Percentiles rank a stretch among this genome's conserved stretches.
These are phyloP conservation scores for Oreohelix idahoensis DNA, from an alignment of 1,140 invertebrate genomes.

Conservation along the genomic window DNA sequence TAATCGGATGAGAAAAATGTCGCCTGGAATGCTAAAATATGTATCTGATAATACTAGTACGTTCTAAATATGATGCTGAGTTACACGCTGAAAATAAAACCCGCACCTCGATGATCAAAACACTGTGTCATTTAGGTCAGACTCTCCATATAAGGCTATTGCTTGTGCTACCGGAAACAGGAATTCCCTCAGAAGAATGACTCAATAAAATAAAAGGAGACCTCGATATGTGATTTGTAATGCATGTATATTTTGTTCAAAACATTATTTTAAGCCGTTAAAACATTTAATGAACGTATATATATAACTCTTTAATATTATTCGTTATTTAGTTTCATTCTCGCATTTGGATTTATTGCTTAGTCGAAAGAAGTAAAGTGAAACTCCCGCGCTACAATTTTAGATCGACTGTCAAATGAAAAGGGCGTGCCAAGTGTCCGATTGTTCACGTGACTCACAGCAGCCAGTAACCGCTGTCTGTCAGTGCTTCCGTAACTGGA, in stretches of 20 bases:
- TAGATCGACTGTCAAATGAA: neutral
- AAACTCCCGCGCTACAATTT: constrained; percentile 37
- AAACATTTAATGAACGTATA: neutral
- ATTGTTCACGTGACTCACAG: constrained; percentile 47
- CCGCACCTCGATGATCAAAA: constrained; percentile 16
- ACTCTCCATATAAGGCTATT: constrained; percentile 26
- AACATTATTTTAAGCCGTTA: neutral
- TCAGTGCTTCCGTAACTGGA: constrained; percentile 23
- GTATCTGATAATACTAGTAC: neutral
- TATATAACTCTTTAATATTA: neutral
- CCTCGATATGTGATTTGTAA: neutral
- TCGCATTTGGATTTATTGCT: neutral
- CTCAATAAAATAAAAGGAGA: neutral
- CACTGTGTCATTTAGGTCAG: constrained; percentile 17
- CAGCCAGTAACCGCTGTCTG: constrained; percentile 40
- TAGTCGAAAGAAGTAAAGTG: neutral
- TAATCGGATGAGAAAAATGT: neutral
- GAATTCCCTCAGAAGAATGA: constrained; percentile 21
- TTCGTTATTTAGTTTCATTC: neutral
- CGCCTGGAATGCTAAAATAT: neutral
- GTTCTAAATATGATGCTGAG: neutral
- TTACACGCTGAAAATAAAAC: neutral
- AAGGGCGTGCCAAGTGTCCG: constrained; percentile 43
- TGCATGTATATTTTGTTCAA: no score
- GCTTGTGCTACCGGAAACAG: constrained; percentile 25